Conservation (phyloP, 2,113 vertebrate genomes). For the Dipodomys ordii region DNA sequence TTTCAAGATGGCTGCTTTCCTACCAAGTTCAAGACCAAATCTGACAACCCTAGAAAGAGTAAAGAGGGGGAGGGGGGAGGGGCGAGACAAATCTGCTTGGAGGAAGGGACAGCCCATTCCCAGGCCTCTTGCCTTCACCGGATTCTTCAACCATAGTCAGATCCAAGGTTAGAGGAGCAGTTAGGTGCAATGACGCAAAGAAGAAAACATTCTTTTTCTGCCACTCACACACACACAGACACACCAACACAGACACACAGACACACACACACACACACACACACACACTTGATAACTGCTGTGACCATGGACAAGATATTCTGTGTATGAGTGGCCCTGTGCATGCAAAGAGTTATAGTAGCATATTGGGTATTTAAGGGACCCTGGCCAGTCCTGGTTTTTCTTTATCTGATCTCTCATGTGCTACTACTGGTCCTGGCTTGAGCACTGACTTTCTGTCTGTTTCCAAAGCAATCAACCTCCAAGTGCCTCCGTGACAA, state of each 20-base stretch:
- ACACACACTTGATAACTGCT: background rate
- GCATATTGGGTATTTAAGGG: background rate
- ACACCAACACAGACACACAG: background rate
- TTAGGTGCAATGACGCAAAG: background rate
- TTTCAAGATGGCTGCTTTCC: too few species aligned
- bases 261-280: background rate
- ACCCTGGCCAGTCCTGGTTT: background rate
- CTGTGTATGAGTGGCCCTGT: background rate
- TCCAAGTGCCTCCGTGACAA: background rate
- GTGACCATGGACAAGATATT: background rate
- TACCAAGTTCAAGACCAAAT: too few species aligned
- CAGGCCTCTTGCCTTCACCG: background rate
- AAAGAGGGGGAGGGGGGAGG: too few species aligned
- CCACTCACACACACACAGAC: too few species aligned
- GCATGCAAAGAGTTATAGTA: background rate
- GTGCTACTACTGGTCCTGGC: background rate
- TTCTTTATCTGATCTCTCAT: background rate
- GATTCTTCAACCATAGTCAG: background rate
- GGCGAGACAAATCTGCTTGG: too few species aligned
- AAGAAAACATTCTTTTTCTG: too few species aligned
- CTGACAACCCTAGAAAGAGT: too few species aligned
- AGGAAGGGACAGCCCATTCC: background rate
- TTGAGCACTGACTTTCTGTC: background rate
- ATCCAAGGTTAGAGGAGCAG: background rate
- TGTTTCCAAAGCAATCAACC: background rate